Evolutionary conservation across 1,140 invertebrate genomes (phyloP).

Genomic region (Drosophila saltans): DNA sequence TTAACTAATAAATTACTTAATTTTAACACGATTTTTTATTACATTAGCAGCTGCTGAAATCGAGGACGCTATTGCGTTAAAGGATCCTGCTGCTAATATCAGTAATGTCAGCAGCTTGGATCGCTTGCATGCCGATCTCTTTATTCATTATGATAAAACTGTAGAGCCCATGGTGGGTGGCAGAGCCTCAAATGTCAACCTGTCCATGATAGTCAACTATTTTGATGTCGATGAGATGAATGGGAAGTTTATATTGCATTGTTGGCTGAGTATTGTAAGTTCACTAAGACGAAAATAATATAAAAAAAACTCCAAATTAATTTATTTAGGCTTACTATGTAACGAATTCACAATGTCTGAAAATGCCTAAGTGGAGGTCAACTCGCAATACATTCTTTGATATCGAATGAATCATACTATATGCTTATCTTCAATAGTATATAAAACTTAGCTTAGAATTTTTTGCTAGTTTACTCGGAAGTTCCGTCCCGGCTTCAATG

Average conservation of each 20-base stretch:
- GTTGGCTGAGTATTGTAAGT: conserved; percentile 86
- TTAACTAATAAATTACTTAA: background rate
- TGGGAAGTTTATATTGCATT: conserved; percentile 85
- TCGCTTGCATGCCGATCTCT: conserved; percentile 85
- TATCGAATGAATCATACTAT: too few relatives aligned
- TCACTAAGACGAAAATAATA: background rate
- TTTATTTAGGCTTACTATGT: too few relatives aligned
- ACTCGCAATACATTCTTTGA: background rate
- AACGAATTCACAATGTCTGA: too few relatives aligned
- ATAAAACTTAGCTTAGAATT: too few relatives aligned
- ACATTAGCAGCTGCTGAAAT: conserved; percentile 14
- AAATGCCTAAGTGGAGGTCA: too few relatives aligned
- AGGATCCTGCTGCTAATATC: background rate
- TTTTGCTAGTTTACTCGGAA: too few relatives aligned
- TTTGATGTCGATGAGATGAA: conserved; percentile 85
- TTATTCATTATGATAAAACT: conserved; percentile 87
- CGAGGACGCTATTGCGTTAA: conserved; percentile 7
- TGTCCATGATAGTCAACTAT: conserved; percentile 85
- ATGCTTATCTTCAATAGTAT: too few relatives aligned
- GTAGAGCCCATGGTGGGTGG: conserved; percentile 85
- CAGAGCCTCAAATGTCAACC: conserved; percentile 84
- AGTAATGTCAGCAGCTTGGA: conserved; percentile 85
- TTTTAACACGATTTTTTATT: background rate
- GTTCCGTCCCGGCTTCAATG: too few relatives aligned
- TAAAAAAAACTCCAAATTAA: background rate